Evolutionary conservation across 2,797 vertebrate species (phyloP).

Genomic region (Clarias laeviceps): DNA sequence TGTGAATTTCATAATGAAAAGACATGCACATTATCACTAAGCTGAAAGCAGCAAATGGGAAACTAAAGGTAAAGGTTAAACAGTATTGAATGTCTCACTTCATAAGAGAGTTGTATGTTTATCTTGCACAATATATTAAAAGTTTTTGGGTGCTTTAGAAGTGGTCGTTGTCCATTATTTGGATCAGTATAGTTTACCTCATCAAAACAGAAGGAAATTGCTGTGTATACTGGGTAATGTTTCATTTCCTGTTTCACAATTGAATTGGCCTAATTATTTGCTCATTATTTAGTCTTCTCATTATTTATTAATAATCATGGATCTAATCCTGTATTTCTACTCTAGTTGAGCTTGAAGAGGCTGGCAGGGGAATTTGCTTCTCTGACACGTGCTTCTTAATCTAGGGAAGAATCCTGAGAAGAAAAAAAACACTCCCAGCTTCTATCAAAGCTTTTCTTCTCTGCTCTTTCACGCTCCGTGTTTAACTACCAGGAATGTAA

Average conservation of each 20-base stretch:
- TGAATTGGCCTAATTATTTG: not conserved
- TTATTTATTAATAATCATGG: not conserved
- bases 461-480: not conserved
- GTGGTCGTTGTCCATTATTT: not conserved
- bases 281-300: not conserved
- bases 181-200: not conserved
- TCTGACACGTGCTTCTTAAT: not conserved
- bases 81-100: not conserved
- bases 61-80: not conserved
- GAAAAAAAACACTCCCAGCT: not conserved
- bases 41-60: not conserved
- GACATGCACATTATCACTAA: not conserved
- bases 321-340: not conserved
- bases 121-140: slow-evolving; percentile 28
- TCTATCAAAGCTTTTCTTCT: not conserved
- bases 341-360: not conserved
- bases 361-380: not conserved
- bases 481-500: not conserved
- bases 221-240: not conserved
- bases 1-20: slow-evolving; percentile 6
- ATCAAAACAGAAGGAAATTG: not conserved
- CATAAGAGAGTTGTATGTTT: not conserved
- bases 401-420: not conserved
- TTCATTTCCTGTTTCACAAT: not conserved
- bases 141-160: slow-evolving; percentile 1